Conservation (phyloP, 2,888 invertebrate genomes). For the Strigamia maritima region DNA sequence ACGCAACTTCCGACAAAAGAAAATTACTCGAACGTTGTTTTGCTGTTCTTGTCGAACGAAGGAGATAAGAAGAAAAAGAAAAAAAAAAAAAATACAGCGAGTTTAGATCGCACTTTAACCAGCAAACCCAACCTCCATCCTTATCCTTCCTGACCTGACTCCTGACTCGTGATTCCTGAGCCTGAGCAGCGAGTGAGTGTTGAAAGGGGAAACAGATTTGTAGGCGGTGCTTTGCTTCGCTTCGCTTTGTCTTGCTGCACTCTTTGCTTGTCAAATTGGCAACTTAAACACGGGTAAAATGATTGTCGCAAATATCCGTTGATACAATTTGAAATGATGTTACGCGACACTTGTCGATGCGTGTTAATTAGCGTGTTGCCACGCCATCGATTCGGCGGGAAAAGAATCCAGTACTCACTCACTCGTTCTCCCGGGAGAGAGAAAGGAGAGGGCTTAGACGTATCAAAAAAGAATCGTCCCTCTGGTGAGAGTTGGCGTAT, state of each 20-base stretch:
- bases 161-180: too few species aligned
- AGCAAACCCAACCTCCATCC: too few species aligned
- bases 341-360: neutral
- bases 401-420: neutral
- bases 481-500: constrained; percentile 18
- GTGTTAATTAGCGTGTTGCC: neutral
- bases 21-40: too few species aligned
- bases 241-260: neutral
- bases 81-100: too few species aligned
- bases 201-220: constrained; percentile 6
- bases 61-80: too few species aligned
- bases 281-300: neutral
- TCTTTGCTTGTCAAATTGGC: neutral
- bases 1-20: too few species aligned
- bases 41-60: too few species aligned
- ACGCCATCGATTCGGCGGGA: neutral
- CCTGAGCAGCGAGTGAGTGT: neutral
- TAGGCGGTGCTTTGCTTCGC: constrained; percentile 25
- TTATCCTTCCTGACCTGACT: too few species aligned
- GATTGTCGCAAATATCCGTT: neutral
- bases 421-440: neutral
- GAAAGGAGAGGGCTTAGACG: neutral
- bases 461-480: neutral
- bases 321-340: neutral
- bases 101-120: too few species aligned